These are phyloP conservation scores for Lethenteron reissneri DNA, from an alignment of 2,113 vertebrate species.

Conservation along the genomic window DNA sequence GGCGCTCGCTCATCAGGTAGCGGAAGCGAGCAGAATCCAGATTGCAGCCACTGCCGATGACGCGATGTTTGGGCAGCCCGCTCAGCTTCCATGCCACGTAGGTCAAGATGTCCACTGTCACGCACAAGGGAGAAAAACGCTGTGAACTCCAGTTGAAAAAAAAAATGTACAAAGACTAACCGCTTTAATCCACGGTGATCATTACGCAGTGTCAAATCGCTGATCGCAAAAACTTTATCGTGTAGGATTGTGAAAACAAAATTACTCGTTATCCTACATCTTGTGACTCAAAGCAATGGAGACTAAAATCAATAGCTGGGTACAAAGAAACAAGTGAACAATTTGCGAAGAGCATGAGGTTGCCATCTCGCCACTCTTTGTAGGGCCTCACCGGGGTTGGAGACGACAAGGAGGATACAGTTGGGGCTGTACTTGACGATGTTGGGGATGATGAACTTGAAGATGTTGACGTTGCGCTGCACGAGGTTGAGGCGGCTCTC, in stretches of 20 bases:
- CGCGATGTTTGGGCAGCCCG: slow-evolving; percentile 70
- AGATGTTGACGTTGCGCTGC: slow-evolving; percentile 85
- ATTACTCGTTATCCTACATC: no score
- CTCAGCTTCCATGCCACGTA: slow-evolving; percentile 97
- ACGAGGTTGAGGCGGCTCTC: slow-evolving; percentile 86
- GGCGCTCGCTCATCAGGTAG: slow-evolving; percentile 56
- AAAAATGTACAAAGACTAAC: neutral
- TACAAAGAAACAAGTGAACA: no score
- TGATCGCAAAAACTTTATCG: no score
- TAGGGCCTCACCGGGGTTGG: slow-evolving; percentile 59
- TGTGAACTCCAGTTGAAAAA: neutral
- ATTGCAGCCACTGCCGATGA: slow-evolving; percentile 91
- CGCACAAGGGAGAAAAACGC: slow-evolving; percentile 7
- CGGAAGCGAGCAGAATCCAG: slow-evolving; percentile 86
- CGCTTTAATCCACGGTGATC: neutral
- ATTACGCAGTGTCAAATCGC: neutral
- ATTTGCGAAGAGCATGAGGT: no score
- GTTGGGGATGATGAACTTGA: slow-evolving; percentile 84
- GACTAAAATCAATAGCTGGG: no score
- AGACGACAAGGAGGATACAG: slow-evolving; percentile 71
- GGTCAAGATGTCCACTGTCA: slow-evolving; percentile 68
- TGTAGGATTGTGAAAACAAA: no score
- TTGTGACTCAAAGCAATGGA: no score
- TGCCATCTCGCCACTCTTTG: neutral
- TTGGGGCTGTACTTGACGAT: slow-evolving; percentile 67